Evolutionary conservation across 2,888 invertebrate genomes (phyloP).

Genomic region (Falcaria lacertinaria): DNA sequence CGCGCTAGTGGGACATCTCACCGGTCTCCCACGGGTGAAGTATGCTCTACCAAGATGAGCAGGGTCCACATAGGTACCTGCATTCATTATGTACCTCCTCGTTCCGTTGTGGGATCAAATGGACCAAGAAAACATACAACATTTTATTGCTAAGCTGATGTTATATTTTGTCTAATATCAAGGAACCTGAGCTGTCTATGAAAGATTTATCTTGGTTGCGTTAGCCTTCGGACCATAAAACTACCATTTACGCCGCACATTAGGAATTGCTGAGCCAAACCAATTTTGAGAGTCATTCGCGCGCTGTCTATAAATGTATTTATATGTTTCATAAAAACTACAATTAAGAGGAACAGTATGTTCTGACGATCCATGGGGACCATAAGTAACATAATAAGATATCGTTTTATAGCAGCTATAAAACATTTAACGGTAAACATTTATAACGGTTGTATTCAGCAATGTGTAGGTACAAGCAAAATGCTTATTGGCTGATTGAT

Average conservation of each 20-base stretch:
- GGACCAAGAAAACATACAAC: not conserved
- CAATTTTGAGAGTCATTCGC: not conserved
- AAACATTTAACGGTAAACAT: constrained; percentile 23
- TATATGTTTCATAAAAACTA: constrained; percentile 5
- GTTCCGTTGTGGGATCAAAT: too few relatives aligned
- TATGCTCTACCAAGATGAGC: not conserved
- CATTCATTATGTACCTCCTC: too few relatives aligned
- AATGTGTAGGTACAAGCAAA: not conserved
- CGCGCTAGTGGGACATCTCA: not conserved
- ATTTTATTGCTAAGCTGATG: not conserved
- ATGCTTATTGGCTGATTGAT: constrained; percentile 14
- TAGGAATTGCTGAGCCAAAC: not conserved
- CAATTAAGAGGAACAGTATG: constrained; percentile 4
- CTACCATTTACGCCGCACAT: not conserved
- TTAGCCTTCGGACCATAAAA: not conserved
- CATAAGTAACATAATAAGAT: constrained; percentile 16
- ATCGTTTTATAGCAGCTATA: constrained; percentile 28
- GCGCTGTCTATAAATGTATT: not conserved
- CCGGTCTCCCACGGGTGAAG: not conserved
- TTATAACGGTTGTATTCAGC: constrained; percentile 7
- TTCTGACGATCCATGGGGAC: constrained; percentile 7
- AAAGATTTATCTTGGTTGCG: not conserved
- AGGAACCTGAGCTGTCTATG: not conserved
- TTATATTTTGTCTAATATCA: not conserved
- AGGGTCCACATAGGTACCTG: not conserved